A percentile compares a stretch with the other conserved stretches of the same genome.
phyloP scores from a whole-genome alignment of 2,888 invertebrate species.

The Andrena dorsata region DNA sequence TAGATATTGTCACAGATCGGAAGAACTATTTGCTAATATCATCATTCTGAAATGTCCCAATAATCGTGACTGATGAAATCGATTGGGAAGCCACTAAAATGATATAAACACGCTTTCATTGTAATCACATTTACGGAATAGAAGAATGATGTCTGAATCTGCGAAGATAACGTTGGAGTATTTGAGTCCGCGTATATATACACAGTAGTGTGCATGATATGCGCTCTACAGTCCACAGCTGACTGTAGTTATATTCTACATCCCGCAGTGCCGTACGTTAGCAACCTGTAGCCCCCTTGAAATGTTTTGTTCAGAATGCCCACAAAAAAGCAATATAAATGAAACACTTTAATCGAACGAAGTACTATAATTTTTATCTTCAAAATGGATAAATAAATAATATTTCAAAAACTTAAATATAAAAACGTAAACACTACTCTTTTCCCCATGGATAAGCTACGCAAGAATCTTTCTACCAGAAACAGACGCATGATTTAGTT shows the following conservation, averaged over 20 bases:
- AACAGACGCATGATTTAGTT: constrained; percentile 9
- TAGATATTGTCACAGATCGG: background rate
- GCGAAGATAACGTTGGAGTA: constrained; percentile 14
- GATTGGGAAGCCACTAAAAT: constrained; percentile 48
- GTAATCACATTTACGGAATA: constrained; percentile 39
- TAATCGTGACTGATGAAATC: constrained; percentile 16
- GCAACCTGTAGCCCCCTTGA: background rate
- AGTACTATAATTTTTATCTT: constrained; percentile 1
- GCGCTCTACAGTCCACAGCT: constrained; percentile 24
- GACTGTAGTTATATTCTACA: constrained; percentile 35
- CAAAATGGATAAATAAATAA: background rate
- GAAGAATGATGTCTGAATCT: constrained; percentile 21
- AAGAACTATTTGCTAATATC: background rate
- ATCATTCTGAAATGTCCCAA: constrained; percentile 11
- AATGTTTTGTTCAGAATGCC: background rate
- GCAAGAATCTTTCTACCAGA: background rate
- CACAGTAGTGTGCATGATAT: background rate
- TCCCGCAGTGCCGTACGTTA: constrained; percentile 22
- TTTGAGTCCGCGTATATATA: constrained; percentile 1
- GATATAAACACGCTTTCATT: constrained; percentile 20
- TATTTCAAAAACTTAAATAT: background rate
- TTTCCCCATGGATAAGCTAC: background rate
- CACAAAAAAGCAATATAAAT: background rate
- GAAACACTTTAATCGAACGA: too few relatives aligned
- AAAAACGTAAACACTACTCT: background rate